These are phyloP conservation scores for Geotrupes spiniger DNA, from an alignment of 2,888 invertebrate species.

Conservation along the genomic window DNA sequence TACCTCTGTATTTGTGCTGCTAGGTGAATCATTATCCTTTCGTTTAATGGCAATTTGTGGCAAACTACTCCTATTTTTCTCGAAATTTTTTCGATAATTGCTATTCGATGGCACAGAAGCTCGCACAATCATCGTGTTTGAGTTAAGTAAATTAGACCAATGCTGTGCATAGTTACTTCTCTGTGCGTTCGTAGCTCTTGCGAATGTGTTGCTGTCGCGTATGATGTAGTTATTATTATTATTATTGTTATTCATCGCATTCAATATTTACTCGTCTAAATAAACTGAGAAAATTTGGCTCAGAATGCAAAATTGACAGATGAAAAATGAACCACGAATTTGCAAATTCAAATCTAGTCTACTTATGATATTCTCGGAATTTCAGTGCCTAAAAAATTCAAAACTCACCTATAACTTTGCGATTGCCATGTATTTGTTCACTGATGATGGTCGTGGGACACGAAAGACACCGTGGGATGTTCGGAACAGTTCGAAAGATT, in stretches of 20 bases:
- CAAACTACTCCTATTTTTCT: slow-evolving; percentile 28
- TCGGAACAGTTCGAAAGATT: too few species aligned
- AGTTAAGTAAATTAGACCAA: not conserved
- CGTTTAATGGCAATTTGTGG: slow-evolving; percentile 46
- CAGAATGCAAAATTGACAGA: slow-evolving; percentile 22
- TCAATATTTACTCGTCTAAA: slow-evolving; percentile 13
- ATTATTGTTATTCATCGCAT: slow-evolving; percentile 10
- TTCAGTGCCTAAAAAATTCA: too few species aligned
- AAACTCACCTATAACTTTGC: slow-evolving; percentile 13
- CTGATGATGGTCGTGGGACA: too few species aligned
- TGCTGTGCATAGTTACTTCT: slow-evolving; percentile 7
- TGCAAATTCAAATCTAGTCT: slow-evolving; percentile 23
- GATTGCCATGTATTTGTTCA: too few species aligned
- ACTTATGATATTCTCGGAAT: too few species aligned
- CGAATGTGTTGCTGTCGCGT: slow-evolving; percentile 22
- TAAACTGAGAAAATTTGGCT: slow-evolving; percentile 11
- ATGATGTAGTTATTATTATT: slow-evolving; percentile 27
- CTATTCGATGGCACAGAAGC: slow-evolving; percentile 9
- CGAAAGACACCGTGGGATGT: too few species aligned
- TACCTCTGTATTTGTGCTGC: slow-evolving; percentile 35
- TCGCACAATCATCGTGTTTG: slow-evolving; percentile 3
- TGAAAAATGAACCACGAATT: slow-evolving; percentile 28
- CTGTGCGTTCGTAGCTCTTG: slow-evolving; percentile 11
- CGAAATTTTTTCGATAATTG: slow-evolving; percentile 10
- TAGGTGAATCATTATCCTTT: slow-evolving; percentile 38